These are phyloP conservation scores for Champsocephalus esox DNA, from an alignment of 2,797 vertebrate genomes.

Conservation along the genomic window DNA sequence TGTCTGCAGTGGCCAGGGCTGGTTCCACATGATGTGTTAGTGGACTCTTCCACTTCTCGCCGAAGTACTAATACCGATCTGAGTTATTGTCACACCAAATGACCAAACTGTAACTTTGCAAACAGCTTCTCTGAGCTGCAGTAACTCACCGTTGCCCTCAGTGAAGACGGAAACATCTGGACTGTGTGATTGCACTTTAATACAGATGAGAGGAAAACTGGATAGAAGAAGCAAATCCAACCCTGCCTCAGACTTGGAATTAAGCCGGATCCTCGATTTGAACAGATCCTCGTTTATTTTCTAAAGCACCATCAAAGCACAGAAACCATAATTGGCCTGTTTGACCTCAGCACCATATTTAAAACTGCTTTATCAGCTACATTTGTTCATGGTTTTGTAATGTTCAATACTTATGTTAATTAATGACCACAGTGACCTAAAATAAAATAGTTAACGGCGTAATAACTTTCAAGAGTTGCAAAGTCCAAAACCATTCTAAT, in stretches of 20 bases:
- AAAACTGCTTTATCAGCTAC: too few relatives aligned
- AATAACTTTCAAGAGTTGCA: neutral
- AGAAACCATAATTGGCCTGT: too few relatives aligned
- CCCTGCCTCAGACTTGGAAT: neutral
- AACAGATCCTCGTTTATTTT: neutral
- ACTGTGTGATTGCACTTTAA: neutral
- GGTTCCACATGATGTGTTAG: conserved; percentile 13
- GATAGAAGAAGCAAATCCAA: neutral
- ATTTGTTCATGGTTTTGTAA: too few relatives aligned
- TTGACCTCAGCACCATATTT: too few relatives aligned
- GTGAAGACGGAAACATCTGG: conserved; percentile 1
- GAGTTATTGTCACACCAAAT: conserved; percentile 26
- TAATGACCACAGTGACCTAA: too few relatives aligned
- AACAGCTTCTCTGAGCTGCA: conserved; percentile 1
- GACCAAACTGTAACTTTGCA: conserved; percentile 19
- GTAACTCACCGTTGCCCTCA: neutral
- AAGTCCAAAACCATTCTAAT: neutral
- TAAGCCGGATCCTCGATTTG: neutral
- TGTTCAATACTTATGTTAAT: neutral
- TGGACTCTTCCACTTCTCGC: neutral
- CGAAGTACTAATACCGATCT: conserved; percentile 14
- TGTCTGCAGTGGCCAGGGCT: conserved; percentile 14
- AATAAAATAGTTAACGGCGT: neutral
- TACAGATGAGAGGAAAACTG: neutral
- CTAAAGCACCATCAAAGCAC: too few relatives aligned